Conservation (phyloP, 2,888 invertebrate genomes). For the Gymnosoma rotundatum region DNA sequence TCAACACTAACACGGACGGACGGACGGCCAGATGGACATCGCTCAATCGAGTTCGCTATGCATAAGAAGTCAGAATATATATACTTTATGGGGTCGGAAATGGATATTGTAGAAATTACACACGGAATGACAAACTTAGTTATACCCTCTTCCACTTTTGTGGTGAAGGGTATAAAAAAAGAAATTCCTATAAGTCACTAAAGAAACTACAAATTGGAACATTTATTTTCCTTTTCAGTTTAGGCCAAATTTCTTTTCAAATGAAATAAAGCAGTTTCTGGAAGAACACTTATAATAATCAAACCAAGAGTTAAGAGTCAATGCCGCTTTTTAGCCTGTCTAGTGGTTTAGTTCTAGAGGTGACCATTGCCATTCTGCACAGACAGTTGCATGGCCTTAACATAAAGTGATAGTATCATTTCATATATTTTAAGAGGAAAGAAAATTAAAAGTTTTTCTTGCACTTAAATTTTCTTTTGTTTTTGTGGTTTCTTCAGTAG, state of each 20-base stretch:
- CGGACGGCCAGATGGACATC: no score
- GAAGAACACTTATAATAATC: constrained; percentile 10
- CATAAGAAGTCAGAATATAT: no score
- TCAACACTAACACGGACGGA: no score
- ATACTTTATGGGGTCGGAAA: no score
- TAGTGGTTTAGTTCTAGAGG: constrained; percentile 12
- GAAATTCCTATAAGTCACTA: neutral
- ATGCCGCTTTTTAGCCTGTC: constrained; percentile 50
- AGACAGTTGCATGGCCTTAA: constrained; percentile 3
- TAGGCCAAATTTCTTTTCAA: constrained; percentile 30
- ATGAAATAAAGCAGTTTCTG: neutral
- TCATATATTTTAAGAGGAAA: constrained; percentile 23
- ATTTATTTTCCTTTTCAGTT: constrained; percentile 43
- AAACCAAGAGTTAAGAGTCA: constrained; percentile 54
- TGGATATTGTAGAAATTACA: no score
- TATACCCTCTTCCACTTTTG: no score
- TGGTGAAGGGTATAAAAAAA: no score
- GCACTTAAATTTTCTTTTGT: constrained; percentile 11
- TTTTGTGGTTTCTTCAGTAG: constrained; percentile 31
- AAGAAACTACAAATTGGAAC: constrained; percentile 47
- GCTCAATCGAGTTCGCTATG: no score
- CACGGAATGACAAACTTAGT: no score
- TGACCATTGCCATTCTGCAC: constrained; percentile 6
- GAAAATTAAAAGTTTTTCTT: constrained; percentile 37
- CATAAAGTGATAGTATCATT: constrained; percentile 59